Conservation (phyloP, 2,888 invertebrate species). For the Bugula neritina region DNA sequence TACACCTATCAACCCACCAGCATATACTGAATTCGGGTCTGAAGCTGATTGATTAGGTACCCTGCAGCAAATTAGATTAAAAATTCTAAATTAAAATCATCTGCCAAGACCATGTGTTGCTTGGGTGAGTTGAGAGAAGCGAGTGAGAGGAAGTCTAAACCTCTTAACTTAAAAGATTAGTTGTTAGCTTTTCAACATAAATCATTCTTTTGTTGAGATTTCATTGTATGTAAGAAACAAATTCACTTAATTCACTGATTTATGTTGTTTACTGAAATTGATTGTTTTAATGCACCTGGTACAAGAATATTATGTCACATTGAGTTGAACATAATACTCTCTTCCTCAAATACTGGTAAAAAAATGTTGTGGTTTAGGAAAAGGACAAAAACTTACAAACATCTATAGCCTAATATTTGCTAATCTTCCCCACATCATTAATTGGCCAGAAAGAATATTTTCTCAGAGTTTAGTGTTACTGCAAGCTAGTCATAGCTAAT, state of each 20-base stretch:
- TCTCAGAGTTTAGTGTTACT: constrained; percentile 23
- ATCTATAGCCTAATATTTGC: no score
- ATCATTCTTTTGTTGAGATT: background rate
- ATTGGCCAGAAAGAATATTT: background rate
- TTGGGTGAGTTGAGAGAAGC: no score
- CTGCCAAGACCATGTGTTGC: background rate
- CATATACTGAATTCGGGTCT: background rate
- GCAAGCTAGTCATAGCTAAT: background rate
- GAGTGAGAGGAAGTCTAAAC: no score
- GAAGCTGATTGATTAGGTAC: constrained; percentile 55
- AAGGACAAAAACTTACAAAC: no score
- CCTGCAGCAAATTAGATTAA: constrained; percentile 59
- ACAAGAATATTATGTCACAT: background rate
- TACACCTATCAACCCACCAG: background rate
- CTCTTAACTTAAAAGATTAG: no score
- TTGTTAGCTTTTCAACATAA: background rate
- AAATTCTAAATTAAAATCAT: constrained; percentile 8
- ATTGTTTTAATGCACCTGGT: no score
- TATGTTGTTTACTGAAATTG: background rate
- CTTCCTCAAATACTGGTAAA: no score
- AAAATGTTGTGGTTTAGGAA: no score
- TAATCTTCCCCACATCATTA: no score
- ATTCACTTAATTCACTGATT: background rate
- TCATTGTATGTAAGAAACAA: background rate
- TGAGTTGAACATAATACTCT: no score